Evolutionary conservation across 2,113 vertebrate genomes (phyloP), one percentile per base, ranked within the genome.

Genomic region (Festucalex cinctus): DNA sequence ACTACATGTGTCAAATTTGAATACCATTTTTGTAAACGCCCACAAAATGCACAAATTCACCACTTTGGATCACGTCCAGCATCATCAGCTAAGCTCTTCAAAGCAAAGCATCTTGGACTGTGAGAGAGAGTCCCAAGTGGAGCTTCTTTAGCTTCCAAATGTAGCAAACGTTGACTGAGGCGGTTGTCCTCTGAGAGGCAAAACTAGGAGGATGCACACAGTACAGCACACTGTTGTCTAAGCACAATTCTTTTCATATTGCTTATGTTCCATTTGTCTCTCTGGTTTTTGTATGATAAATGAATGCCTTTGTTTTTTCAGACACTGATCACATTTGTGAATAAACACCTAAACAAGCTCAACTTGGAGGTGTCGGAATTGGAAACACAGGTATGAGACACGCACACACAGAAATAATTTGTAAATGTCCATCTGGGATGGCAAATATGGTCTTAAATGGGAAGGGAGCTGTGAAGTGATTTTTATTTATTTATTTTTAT

Each of bases 271-370:
- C 8, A 19, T 17, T 63, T 7, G 19, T 46, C 17, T 5, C 1
- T 9, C 0, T 46, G 28, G 37, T 19, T 22, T 37, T 3, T 35
- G 10, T 26, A 22, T 53, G 44, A 65, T 32, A 2, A 2, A 8
- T 1, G 0, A 35, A 51, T 39, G 82, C 60, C 1, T 78, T 9
- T 90, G 4, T 32, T 68, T 66, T 66, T 89, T 63, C 83, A 99
- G 97, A 98, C 96, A 1, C 90, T 99, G 81, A 99, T 99, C 85
- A 98, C 97, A 0, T 99, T 99, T 65, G 97, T 99, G 78, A 99
- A 99, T 89, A 99, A 98, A 83, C 97, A 99, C 77, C 93, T 99
- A 82, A 99, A 98, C 86, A 99, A 99, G 74, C 74, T 99, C 80
- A 99, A 99, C 88, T 84, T 99, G 58, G 97, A 99, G 86, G 97